Evolutionary conservation across 2,113 vertebrate species (phyloP).

Genomic region (Romanogobio albipinnatus): DNA sequence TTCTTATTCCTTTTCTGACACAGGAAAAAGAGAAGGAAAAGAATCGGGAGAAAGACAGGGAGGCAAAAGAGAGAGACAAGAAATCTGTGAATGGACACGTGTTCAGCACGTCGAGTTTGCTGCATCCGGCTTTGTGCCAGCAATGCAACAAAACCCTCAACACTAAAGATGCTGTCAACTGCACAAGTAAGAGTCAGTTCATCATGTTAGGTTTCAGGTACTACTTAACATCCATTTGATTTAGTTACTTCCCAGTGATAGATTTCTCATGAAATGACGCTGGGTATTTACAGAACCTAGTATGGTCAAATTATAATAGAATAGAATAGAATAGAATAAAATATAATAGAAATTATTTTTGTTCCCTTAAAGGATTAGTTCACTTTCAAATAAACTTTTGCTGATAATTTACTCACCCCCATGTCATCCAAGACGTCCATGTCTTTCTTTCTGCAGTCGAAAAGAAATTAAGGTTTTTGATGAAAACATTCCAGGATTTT

Average conservation of each 20-base stretch:
- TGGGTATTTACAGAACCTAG: neutral
- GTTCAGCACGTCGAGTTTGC: constrained; percentile 76
- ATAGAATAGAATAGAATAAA: no score
- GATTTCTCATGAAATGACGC: neutral
- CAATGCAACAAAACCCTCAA: constrained; percentile 85
- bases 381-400: no score
- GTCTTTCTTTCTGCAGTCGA: no score
- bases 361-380: no score
- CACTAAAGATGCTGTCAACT: constrained; percentile 85
- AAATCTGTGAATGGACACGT: constrained; percentile 84
- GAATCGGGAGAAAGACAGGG: constrained; percentile 85
- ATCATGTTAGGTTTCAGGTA: neutral
- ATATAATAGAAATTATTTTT: neutral
- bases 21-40: constrained; percentile 91
- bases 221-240: neutral
- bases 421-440: no score
- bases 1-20: constrained; percentile 54
- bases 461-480: no score
- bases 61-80: constrained; percentile 89
- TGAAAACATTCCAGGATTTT: no score
- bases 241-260: neutral
- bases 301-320: neutral
- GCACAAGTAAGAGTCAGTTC: constrained; percentile 79
- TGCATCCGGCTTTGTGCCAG: constrained; percentile 79
- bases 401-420: no score